Conservation (phyloP, 2,797 vertebrate species). For the Sorex maritimensis region DNA sequence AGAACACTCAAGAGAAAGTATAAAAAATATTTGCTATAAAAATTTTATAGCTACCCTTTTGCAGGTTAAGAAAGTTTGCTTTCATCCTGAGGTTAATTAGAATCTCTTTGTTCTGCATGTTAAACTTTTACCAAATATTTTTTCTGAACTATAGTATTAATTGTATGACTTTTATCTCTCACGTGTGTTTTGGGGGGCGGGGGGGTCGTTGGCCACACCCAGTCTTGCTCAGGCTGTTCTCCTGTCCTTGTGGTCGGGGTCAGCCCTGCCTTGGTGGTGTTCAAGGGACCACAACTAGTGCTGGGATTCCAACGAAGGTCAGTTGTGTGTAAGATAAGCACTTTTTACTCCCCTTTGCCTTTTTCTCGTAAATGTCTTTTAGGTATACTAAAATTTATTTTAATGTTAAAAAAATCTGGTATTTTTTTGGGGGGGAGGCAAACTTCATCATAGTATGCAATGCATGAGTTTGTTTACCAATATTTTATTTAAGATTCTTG, state of each 20-base stretch:
- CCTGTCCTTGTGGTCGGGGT: too few species aligned
- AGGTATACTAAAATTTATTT: constrained; percentile 1
- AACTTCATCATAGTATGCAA: constrained; percentile 1
- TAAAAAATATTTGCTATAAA: not conserved
- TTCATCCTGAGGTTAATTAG: constrained; percentile 21
- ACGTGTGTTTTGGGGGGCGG: too few species aligned
- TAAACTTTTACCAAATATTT: constrained; percentile 56
- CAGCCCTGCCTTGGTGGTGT: too few species aligned
- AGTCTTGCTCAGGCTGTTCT: too few species aligned
- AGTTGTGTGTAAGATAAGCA: not conserved
- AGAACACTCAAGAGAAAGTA: not conserved
- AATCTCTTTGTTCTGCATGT: constrained; percentile 28
- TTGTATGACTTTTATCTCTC: too few species aligned
- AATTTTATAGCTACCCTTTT: constrained; percentile 18
- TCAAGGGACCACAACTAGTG: too few species aligned
- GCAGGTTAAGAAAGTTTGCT: not conserved
- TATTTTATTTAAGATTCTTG: constrained; percentile 58
- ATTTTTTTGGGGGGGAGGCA: not conserved
- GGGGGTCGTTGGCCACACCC: too few species aligned
- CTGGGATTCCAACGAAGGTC: not conserved
- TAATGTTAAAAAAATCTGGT: constrained; percentile 9
- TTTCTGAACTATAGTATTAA: not conserved
- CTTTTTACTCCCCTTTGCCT: not conserved
- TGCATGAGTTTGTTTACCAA: not conserved
- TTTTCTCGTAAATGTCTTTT: constrained; percentile 43